phyloP scores from a whole-genome alignment of 2,888 invertebrate species.

The Morpho achilles region DNA sequence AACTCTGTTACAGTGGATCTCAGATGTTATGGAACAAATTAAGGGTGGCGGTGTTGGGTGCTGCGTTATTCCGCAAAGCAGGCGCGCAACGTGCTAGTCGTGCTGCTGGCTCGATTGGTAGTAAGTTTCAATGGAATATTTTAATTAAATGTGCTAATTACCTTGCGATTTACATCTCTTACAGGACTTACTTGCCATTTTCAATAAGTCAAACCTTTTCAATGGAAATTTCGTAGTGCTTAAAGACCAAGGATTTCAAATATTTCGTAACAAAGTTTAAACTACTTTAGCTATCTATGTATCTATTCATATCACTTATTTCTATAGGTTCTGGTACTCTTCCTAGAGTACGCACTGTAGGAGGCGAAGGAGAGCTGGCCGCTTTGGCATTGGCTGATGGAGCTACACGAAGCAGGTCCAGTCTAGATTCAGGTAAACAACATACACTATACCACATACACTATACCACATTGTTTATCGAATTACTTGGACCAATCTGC shows the following conservation, averaged over 20 bases:
- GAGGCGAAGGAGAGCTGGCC: constrained; percentile 83
- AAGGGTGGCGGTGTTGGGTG: constrained; percentile 93
- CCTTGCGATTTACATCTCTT: too few species aligned
- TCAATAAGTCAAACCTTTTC: too few species aligned
- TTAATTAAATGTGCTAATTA: too few species aligned
- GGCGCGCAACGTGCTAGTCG: constrained; percentile 74
- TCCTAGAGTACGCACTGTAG: constrained; percentile 85
- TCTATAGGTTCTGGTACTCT: constrained; percentile 40
- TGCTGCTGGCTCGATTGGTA: constrained; percentile 41
- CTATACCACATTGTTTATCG: too few species aligned
- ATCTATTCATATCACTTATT: too few species aligned
- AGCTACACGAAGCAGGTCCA: constrained; percentile 53
- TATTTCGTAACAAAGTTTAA: too few species aligned
- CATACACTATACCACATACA: too few species aligned
- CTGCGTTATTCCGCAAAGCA: constrained; percentile 92
- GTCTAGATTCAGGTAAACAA: constrained; percentile 61
- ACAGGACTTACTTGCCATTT: too few species aligned
- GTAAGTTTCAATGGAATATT: constrained; percentile 39
- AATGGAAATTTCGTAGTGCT: too few species aligned
- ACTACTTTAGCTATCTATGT: too few species aligned
- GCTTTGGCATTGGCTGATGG: constrained; percentile 40
- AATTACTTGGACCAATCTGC: too few species aligned
- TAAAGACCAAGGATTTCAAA: too few species aligned
- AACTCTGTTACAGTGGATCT: constrained; percentile 78
- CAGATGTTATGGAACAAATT: constrained; percentile 96